These are phyloP conservation scores for Cottus gobio DNA, from an alignment of 2,113 vertebrate genomes.

Conservation along the genomic window DNA sequence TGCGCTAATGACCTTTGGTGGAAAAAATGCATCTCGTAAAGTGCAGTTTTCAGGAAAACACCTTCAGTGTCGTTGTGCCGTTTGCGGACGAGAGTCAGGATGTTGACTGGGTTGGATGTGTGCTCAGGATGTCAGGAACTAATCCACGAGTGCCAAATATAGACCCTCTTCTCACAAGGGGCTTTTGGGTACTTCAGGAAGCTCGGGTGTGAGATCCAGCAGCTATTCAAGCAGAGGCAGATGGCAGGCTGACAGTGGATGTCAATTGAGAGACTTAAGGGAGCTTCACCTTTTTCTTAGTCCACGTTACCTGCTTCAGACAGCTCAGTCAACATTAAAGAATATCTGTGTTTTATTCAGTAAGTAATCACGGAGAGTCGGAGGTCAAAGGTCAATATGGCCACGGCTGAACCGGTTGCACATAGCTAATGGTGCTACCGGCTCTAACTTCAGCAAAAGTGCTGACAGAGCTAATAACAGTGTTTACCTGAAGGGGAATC, in stretches of 20 bases:
- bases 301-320: too few species aligned
- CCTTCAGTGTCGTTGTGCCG: constrained; percentile 16
- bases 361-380: too few species aligned
- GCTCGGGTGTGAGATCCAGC: constrained; percentile 35
- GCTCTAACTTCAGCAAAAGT: background rate
- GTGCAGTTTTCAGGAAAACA: constrained; percentile 62
- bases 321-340: too few species aligned
- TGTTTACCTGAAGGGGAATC: background rate
- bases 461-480: background rate
- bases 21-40: constrained; percentile 43
- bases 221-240: constrained; percentile 16
- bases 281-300: background rate
- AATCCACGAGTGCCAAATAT: constrained; percentile 57
- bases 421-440: background rate
- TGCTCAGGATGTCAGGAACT: constrained; percentile 50
- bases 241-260: constrained; percentile 3
- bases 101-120: constrained; percentile 51
- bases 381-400: background rate
- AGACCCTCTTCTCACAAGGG: constrained; percentile 36
- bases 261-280: constrained; percentile 12
- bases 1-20: constrained; percentile 57
- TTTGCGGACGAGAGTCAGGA: constrained; percentile 43
- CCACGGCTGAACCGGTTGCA: background rate
- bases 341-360: too few species aligned
- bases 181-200: constrained; percentile 34